These are phyloP conservation scores for Gobionotothen gibberifrons DNA, from an alignment of 2,797 vertebrate genomes.

Conservation along the genomic window DNA sequence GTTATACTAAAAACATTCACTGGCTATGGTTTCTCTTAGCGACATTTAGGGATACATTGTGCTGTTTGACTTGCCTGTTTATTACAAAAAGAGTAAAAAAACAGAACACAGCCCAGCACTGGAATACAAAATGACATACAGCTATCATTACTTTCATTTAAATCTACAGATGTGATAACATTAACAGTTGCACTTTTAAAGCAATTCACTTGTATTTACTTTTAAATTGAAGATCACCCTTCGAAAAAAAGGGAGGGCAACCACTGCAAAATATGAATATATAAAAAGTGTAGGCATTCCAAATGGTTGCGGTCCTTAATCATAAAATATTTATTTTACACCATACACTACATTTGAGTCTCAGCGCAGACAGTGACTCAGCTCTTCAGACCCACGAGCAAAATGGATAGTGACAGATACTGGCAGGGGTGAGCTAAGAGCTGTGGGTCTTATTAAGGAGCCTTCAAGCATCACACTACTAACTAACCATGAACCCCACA, in stretches of 20 bases:
- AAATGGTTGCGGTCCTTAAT: neutral
- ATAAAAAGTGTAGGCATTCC: neutral
- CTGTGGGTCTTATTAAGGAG: neutral
- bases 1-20: neutral
- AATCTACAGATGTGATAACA: neutral
- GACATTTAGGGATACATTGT: neutral
- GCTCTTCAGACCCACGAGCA: neutral
- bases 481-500: neutral
- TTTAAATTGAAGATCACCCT: neutral
- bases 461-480: neutral
- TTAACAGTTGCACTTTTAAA: neutral
- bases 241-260: neutral
- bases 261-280: neutral
- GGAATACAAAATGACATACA: neutral
- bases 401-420: neutral
- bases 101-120: neutral
- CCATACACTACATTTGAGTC: neutral
- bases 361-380: conserved; percentile 3
- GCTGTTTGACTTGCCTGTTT: neutral
- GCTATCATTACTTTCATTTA: neutral
- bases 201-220: neutral
- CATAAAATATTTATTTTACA: conserved; percentile 9
- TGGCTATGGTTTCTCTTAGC: neutral
- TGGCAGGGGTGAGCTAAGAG: neutral
- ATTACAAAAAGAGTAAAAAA: neutral